Conservation (phyloP, 2,888 invertebrate species). For the Terebella lapidaria region DNA sequence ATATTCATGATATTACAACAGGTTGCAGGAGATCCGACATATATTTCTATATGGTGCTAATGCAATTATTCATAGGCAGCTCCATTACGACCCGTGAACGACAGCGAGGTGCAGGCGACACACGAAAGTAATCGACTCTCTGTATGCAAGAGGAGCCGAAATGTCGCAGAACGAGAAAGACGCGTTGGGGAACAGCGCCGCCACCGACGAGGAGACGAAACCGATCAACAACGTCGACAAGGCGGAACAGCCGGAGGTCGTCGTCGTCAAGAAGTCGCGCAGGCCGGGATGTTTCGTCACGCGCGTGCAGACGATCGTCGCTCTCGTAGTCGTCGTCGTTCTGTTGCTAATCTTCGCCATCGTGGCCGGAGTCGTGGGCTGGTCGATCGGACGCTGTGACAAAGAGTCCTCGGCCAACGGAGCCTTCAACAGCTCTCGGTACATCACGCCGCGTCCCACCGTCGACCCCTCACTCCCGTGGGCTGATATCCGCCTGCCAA, state of each 20-base stretch:
- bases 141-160: no score
- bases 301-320: constrained; percentile 8
- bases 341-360: constrained; percentile 14
- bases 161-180: constrained; percentile 1
- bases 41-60: no score
- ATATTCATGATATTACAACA: no score
- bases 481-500: constrained; percentile 24
- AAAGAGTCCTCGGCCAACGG: background rate
- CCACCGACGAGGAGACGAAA: background rate
- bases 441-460: constrained; percentile 13
- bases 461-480: constrained; percentile 20
- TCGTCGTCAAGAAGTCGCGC: background rate
- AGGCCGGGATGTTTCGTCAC: constrained; percentile 6
- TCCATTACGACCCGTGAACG: no score
- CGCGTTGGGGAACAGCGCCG: background rate
- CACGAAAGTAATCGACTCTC: no score
- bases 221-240: constrained; percentile 21
- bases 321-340: constrained; percentile 11
- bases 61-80: no score
- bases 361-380: constrained; percentile 11
- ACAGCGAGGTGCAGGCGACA: no score
- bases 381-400: background rate
- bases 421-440: background rate
- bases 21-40: no score
- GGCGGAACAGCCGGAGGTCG: constrained; percentile 1